phyloP scores from a whole-genome alignment of 2,113 vertebrate genomes.

The Mustelus asterias region DNA sequence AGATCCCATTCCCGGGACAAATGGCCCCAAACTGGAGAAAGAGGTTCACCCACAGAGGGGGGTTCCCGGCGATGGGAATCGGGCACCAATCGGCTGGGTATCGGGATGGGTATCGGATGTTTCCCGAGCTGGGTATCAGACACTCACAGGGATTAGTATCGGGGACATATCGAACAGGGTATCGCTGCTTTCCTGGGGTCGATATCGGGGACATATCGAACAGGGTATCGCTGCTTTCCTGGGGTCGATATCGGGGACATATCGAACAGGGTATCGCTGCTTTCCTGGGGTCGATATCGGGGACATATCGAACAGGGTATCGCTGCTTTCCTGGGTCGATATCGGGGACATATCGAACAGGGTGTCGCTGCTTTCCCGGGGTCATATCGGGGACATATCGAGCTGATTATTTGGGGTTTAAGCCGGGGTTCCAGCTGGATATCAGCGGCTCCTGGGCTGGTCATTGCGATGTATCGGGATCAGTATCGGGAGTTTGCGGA shows the following conservation, averaged over 20 bases:
- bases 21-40: not conserved
- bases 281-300: not conserved
- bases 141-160: too few species aligned
- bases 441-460: not conserved
- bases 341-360: not conserved
- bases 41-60: too few species aligned
- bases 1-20: not conserved
- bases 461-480: not conserved
- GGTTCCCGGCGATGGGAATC: not conserved
- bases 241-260: not conserved
- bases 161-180: too few species aligned
- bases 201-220: not conserved
- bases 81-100: not conserved
- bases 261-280: not conserved
- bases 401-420: not conserved
- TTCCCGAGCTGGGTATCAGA: not conserved
- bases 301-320: not conserved
- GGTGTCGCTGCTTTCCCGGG: not conserved
- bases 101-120: too few species aligned
- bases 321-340: accelerated
- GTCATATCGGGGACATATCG: not conserved
- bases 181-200: not conserved
- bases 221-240: too few species aligned
- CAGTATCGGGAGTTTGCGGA: not conserved
- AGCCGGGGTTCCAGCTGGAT: not conserved